Conservation (phyloP, 1,140 invertebrate genomes). For the Drosophila trapezifrons region DNA sequence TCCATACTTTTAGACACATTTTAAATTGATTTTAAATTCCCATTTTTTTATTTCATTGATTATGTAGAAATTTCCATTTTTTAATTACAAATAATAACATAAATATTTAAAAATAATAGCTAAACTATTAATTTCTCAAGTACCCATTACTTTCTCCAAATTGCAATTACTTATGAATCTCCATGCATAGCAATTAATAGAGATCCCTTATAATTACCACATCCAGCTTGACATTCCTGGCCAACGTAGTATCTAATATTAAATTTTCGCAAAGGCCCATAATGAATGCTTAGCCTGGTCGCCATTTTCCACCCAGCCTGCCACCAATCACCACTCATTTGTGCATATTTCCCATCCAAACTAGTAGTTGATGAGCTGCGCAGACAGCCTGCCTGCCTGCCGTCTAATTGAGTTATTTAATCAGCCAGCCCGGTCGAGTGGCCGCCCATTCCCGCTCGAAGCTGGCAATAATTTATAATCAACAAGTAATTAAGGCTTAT, state of each 20-base stretch:
- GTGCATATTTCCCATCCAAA: constrained; percentile 8
- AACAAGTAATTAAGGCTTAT: constrained; percentile 70
- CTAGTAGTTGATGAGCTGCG: constrained; percentile 25
- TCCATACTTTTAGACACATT: no score
- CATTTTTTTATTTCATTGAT: no score
- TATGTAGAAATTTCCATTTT: no score
- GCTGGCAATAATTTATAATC: constrained; percentile 60
- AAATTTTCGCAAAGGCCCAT: background rate
- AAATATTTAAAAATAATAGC: no score
- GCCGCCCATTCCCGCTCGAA: constrained; percentile 9
- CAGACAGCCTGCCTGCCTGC: background rate
- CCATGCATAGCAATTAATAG: no score
- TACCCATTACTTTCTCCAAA: background rate
- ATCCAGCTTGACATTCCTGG: no score
- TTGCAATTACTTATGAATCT: no score
- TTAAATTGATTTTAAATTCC: no score
- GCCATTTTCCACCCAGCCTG: background rate
- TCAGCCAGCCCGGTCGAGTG: constrained; percentile 29
- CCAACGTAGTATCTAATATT: background rate
- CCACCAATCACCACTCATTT: constrained; percentile 21
- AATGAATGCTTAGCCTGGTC: background rate
- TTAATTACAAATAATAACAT: no score
- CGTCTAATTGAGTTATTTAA: constrained; percentile 58
- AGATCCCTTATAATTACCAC: no score
- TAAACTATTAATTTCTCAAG: no score